These are phyloP conservation scores for Microtus oregoni DNA, from an alignment of 2,113 vertebrate species.

Conservation along the genomic window DNA sequence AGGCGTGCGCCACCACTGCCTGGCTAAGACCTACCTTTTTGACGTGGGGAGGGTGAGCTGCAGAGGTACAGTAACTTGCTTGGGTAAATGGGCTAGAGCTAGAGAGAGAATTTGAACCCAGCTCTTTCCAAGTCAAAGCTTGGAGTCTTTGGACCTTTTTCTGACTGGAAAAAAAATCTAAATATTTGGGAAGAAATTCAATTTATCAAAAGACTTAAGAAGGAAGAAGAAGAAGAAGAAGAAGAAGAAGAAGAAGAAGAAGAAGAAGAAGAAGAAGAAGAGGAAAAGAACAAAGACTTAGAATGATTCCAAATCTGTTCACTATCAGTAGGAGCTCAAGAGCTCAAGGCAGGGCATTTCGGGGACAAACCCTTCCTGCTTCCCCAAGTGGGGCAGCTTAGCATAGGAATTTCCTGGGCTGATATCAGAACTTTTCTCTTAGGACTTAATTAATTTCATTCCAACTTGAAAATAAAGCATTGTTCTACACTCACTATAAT, in stretches of 20 bases:
- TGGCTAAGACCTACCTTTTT: neutral
- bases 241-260: too few relatives aligned
- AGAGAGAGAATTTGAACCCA: neutral
- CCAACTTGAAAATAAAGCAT: neutral
- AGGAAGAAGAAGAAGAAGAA: too few relatives aligned
- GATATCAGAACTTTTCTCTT: neutral
- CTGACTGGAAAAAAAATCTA: neutral
- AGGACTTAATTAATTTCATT: neutral
- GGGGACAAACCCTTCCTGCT: neutral
- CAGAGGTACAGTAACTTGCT: neutral
- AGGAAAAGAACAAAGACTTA: neutral
- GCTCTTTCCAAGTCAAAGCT: neutral
- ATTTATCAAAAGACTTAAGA: too few relatives aligned
- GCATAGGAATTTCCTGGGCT: neutral
- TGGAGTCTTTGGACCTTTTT: neutral
- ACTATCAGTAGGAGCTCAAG: neutral
- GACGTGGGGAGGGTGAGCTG: neutral
- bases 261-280: too few relatives aligned
- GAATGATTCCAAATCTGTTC: neutral
- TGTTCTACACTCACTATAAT: neutral
- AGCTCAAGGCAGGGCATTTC: too few relatives aligned
- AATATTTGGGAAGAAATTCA: neutral
- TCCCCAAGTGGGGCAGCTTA: neutral
- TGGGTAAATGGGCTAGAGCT: neutral
- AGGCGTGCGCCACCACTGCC: too few relatives aligned